These are phyloP conservation scores for Pseudococcus longispinus DNA, from an alignment of 2,888 invertebrate genomes.

Conservation along the genomic window DNA sequence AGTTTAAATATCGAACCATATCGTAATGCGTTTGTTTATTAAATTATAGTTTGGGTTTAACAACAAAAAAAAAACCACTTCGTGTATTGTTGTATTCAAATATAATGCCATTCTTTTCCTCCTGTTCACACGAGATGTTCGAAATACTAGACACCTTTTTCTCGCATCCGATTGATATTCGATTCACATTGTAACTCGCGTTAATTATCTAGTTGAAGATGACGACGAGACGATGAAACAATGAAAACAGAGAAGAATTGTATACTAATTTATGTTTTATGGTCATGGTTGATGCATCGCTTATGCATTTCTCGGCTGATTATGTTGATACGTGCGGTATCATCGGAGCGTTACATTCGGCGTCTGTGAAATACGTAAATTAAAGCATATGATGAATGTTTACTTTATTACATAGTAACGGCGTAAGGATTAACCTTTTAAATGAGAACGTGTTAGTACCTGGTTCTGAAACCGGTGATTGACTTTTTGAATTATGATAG, in stretches of 20 bases:
- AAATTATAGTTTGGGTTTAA: neutral
- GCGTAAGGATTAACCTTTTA: neutral
- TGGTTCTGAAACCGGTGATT: neutral
- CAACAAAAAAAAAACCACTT: neutral
- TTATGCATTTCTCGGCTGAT: conserved; percentile 12
- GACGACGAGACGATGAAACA: neutral
- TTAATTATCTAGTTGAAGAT: neutral
- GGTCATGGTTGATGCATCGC: neutral
- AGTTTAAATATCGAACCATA: neutral
- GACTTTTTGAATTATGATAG: neutral
- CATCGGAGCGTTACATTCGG: neutral
- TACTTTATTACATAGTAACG: neutral
- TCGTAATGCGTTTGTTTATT: neutral
- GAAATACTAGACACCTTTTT: neutral
- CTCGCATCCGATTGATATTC: neutral
- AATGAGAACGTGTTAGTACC: conserved; percentile 5
- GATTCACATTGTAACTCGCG: neutral
- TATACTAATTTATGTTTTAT: neutral
- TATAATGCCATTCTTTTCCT: neutral
- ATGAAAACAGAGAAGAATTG: neutral
- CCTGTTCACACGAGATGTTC: neutral
- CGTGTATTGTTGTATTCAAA: neutral
- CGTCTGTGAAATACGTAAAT: neutral
- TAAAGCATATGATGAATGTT: conserved; percentile 29
- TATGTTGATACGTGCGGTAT: conserved; percentile 10